Evolutionary conservation across 2,797 vertebrate species (phyloP).

Genomic region (Carduelis carduelis): DNA sequence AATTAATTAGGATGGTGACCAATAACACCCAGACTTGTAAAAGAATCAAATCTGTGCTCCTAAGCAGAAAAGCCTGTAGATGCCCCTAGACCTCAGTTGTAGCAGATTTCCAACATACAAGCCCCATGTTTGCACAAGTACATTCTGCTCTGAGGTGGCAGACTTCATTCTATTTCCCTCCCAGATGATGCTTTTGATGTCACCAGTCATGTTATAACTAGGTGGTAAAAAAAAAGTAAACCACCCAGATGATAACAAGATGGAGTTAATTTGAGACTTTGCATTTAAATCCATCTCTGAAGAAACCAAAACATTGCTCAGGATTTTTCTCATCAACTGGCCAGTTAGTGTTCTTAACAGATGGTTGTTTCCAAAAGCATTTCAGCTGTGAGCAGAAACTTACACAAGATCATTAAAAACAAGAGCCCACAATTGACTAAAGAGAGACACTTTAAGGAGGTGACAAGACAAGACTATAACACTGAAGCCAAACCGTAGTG

Average conservation of each 20-base stretch:
- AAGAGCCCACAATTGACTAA: neutral
- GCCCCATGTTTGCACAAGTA: neutral
- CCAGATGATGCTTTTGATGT: neutral
- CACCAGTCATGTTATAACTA: neutral
- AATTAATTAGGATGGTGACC: neutral
- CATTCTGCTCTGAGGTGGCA: neutral
- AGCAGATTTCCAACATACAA: neutral
- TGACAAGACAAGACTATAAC: neutral
- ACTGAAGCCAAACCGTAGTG: neutral
- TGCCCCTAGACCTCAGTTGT: accelerated
- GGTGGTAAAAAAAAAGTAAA: neutral
- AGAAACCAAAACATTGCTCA: neutral
- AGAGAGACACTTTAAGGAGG: neutral
- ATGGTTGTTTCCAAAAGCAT: neutral
- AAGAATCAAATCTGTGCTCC: neutral
- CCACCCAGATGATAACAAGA: neutral
- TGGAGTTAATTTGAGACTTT: neutral
- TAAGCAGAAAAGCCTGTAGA: neutral
- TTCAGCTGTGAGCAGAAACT: neutral
- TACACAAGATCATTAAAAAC: neutral
- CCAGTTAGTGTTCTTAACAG: neutral
- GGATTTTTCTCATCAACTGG: neutral
- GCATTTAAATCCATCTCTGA: neutral
- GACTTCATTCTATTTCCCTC: neutral
- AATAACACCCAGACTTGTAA: neutral